phyloP scores from a whole-genome alignment of 2,888 invertebrate species.

The Vesta saturnalis region DNA sequence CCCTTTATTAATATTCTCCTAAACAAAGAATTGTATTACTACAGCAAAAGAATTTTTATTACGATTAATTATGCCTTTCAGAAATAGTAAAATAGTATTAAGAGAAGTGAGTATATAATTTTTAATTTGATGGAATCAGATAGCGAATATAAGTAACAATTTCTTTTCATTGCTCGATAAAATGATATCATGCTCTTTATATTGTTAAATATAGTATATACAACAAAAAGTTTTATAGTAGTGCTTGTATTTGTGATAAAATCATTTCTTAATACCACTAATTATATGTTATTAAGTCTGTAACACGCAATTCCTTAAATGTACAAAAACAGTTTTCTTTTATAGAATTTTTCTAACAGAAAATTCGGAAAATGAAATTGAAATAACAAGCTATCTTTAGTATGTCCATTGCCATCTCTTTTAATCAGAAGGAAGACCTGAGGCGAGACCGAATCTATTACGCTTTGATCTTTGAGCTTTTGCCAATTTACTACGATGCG shows the following conservation, averaged over 20 bases:
- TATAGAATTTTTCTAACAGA: slow-evolving; percentile 37
- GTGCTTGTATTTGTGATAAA: not conserved
- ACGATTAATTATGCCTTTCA: no score
- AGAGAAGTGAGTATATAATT: no score
- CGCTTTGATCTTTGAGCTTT: slow-evolving; percentile 53
- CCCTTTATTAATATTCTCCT: no score
- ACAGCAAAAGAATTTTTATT: no score
- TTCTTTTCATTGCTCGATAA: no score
- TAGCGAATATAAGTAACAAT: no score
- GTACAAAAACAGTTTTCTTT: slow-evolving; percentile 31
- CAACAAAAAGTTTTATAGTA: not conserved
- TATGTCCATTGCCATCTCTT: slow-evolving; percentile 46
- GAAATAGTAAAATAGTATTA: no score
- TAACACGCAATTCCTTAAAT: slow-evolving; percentile 41
- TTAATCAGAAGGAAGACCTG: slow-evolving; percentile 50
- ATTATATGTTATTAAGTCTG: slow-evolving; percentile 36
- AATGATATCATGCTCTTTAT: no score
- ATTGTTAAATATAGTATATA: no score
- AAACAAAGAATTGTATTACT: no score
- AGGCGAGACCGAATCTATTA: slow-evolving; percentile 49
- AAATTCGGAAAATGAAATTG: slow-evolving; percentile 46
- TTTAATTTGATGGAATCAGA: no score
- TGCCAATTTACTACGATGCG: slow-evolving; percentile 48
- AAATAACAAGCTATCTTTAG: slow-evolving; percentile 54
- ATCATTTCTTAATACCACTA: slow-evolving; percentile 19